phyloP scores from a whole-genome alignment of 2,888 invertebrate genomes.

The Liposcelis brunnea region DNA sequence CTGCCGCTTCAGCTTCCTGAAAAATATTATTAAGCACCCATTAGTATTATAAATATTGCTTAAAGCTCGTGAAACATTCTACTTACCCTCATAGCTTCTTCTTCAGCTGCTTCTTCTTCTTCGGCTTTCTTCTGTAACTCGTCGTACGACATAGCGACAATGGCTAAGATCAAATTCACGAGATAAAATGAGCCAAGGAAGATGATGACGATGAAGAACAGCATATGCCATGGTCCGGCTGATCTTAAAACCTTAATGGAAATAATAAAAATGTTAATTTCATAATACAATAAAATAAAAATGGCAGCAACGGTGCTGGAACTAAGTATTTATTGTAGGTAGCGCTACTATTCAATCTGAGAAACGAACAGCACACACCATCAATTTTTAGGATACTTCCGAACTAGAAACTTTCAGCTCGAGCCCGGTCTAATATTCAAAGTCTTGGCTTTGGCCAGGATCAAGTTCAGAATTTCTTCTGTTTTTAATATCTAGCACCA shows the following conservation, averaged over 20 bases:
- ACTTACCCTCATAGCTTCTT: conserved; percentile 73
- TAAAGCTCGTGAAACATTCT: neutral
- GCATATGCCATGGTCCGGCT: conserved; percentile 93
- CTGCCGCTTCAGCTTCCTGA: conserved; percentile 74
- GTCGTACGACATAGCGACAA: conserved; percentile 98
- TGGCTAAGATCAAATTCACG: conserved; percentile 97
- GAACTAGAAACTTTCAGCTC: too few species aligned
- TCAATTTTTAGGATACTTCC: too few species aligned
- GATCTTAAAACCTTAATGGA: conserved; percentile 62
- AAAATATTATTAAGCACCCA: conserved; percentile 17
- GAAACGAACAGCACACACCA: too few species aligned
- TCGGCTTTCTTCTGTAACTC: conserved; percentile 96
- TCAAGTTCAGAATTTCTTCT: too few species aligned
- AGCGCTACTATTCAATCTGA: too few species aligned
- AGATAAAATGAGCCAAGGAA: conserved; percentile 98
- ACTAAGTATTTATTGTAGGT: too few species aligned
- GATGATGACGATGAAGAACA: conserved; percentile 97
- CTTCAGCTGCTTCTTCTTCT: conserved; percentile 89
- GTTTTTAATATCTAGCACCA: too few species aligned
- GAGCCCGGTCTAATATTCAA: too few species aligned
- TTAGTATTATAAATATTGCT: too few species aligned
- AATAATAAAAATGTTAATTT: conserved; percentile 14
- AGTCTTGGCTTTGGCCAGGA: too few species aligned
- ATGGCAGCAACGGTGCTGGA: too few species aligned
- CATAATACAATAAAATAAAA: too few species aligned